A percentile compares a stretch with the other conserved stretches of the same genome.
phyloP scores from a whole-genome alignment of 1,140 invertebrate genomes.

The Papilio xuthus region DNA sequence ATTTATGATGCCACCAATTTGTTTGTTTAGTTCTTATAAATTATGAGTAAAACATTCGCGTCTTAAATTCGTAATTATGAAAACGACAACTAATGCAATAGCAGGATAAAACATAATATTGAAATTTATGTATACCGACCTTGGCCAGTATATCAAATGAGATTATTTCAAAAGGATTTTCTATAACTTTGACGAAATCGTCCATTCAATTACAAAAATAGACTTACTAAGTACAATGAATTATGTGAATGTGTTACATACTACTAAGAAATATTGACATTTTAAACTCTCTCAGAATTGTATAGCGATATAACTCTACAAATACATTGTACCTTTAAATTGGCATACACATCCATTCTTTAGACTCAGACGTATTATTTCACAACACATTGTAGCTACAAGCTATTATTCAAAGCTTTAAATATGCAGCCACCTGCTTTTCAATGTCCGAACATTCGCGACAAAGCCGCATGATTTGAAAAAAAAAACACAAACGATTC shows the following conservation, averaged over 20 bases:
- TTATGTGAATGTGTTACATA: neutral
- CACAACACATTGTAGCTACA: neutral
- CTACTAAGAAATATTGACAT: neutral
- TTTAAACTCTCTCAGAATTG: neutral
- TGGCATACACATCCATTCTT: neutral
- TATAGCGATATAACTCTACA: neutral
- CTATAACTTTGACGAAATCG: neutral
- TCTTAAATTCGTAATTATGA: too few species aligned
- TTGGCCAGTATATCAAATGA: neutral
- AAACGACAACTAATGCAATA: neutral
- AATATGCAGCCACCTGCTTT: slow-evolving; percentile 18
- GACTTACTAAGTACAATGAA: neutral
- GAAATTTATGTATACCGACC: neutral
- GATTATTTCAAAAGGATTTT: neutral
- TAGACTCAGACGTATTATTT: neutral
- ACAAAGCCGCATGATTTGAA: neutral
- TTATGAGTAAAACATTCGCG: neutral
- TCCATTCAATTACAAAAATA: neutral
- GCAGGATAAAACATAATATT: neutral
- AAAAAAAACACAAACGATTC: neutral
- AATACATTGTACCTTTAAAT: slow-evolving; percentile 15
- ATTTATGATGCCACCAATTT: neutral
- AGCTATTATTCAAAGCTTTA: slow-evolving; percentile 14
- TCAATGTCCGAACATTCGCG: neutral
- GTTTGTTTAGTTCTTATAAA: neutral